These are phyloP conservation scores for Nannospalax galili DNA, from an alignment of 2,113 vertebrate genomes.

Conservation along the genomic window DNA sequence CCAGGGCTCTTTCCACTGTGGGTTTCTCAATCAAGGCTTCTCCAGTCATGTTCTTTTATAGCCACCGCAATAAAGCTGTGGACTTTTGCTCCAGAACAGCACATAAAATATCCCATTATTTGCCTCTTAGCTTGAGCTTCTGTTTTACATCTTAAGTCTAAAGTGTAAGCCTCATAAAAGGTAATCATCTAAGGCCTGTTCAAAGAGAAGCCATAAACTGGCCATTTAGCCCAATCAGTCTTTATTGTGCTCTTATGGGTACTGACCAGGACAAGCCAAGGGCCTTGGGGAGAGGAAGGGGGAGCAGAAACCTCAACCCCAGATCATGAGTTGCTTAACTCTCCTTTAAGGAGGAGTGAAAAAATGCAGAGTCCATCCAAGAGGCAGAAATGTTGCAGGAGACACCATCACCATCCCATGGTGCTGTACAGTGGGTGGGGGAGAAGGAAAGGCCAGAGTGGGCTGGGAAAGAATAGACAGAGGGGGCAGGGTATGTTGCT, in stretches of 20 bases:
- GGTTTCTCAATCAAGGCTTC: conserved; percentile 72
- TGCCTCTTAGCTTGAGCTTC: conserved; percentile 80
- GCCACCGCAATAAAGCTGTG: conserved; percentile 77
- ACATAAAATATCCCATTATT: conserved; percentile 83
- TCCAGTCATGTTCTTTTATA: conserved; percentile 72
- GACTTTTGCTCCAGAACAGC: conserved; percentile 81
- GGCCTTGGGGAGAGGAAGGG: neutral
- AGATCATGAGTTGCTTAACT: neutral
- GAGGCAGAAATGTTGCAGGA: neutral
- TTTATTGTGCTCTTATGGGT: conserved; percentile 66
- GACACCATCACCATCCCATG: neutral
- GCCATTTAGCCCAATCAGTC: conserved; percentile 77
- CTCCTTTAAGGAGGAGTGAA: neutral
- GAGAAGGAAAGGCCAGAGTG: neutral
- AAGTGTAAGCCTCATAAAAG: conserved; percentile 82
- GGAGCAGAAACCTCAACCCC: neutral
- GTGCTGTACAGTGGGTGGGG: neutral
- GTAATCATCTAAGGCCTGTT: conserved; percentile 81
- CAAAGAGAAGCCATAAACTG: conserved; percentile 80
- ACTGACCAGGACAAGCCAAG: neutral
- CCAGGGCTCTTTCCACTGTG: conserved; percentile 41
- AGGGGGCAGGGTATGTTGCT: neutral
- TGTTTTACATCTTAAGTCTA: conserved; percentile 82
- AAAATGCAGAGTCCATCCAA: neutral
- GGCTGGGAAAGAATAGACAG: neutral